phyloP scores from a whole-genome alignment of 2,888 invertebrate genomes.

The Papilio demoleus region DNA sequence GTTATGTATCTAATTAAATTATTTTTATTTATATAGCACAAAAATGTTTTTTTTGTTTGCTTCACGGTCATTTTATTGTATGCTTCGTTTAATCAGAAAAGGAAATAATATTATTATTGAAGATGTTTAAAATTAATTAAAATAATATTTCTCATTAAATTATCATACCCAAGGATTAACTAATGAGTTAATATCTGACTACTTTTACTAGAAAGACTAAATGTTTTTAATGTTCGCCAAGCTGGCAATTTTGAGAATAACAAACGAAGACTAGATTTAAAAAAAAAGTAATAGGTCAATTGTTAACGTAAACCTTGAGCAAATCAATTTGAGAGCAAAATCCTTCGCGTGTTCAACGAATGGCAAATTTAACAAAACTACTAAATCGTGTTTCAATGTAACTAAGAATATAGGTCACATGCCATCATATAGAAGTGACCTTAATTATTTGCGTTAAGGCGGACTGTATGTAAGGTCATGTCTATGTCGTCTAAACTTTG shows the following conservation, averaged over 20 bases:
- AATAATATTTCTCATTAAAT: no score
- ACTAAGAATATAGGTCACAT: constrained; percentile 34
- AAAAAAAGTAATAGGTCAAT: no score
- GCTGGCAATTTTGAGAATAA: not conserved
- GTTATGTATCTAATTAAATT: constrained; percentile 25
- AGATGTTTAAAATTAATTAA: not conserved
- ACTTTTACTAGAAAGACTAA: no score
- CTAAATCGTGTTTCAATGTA: constrained; percentile 24
- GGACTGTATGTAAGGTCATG: not conserved
- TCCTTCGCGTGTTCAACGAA: constrained; percentile 19
- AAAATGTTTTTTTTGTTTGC: constrained; percentile 4
- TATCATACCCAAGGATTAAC: no score
- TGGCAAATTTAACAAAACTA: constrained; percentile 10
- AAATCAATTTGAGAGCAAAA: constrained; percentile 23
- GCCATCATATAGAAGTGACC: constrained; percentile 28
- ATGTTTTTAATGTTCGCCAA: no score
- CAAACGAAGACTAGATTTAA: no score
- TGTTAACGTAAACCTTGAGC: constrained; percentile 22
- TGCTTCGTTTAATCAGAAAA: constrained; percentile 17
- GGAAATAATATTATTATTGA: constrained; percentile 21
- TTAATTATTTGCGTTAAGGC: constrained; percentile 29
- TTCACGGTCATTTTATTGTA: constrained; percentile 24
- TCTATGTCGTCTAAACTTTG: constrained; percentile 1
- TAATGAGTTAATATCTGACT: no score
- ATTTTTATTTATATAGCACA: constrained; percentile 13